These are phyloP conservation scores for Xiphophorus birchmanni DNA, from an alignment of 2,797 vertebrate genomes.

Conservation along the genomic window DNA sequence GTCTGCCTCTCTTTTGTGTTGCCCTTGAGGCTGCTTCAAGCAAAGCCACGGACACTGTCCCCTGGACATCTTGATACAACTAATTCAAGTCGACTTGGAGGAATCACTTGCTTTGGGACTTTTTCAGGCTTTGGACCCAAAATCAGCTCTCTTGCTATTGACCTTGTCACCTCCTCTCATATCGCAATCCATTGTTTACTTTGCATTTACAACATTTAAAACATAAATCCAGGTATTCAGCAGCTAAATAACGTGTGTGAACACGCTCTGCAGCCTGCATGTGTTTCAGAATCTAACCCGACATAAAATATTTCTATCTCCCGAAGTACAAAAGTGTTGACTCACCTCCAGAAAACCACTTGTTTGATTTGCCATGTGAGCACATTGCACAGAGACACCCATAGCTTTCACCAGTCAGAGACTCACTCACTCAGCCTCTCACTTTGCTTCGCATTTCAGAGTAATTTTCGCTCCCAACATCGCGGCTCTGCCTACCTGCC, in stretches of 20 bases:
- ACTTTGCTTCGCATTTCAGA: constrained; percentile 71
- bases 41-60: constrained; percentile 47
- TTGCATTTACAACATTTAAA: not conserved
- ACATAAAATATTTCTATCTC: constrained; percentile 65
- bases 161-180: constrained; percentile 27
- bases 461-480: constrained; percentile 80
- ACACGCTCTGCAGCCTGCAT: constrained; percentile 10
- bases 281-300: constrained; percentile 49
- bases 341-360: constrained; percentile 67
- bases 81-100: constrained; percentile 69
- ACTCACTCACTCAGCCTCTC: constrained; percentile 67
- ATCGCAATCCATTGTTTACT: not conserved
- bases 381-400: constrained; percentile 63
- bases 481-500: constrained; percentile 76
- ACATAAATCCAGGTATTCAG: not conserved
- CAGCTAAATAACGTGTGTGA: constrained; percentile 11
- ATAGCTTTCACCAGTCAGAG: constrained; percentile 67
- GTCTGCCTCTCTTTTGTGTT: constrained; percentile 75
- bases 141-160: constrained; percentile 25
- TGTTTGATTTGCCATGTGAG: constrained; percentile 73
- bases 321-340: constrained; percentile 65
- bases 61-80: constrained; percentile 67
- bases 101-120: constrained; percentile 51
- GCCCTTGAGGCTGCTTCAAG: constrained; percentile 75
- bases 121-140: constrained; percentile 15